A percentile compares a stretch with the other conserved stretches of the same genome.
Conservation (phyloP, 2,888 invertebrate genomes). For the Drosophila ustulata region DNA sequence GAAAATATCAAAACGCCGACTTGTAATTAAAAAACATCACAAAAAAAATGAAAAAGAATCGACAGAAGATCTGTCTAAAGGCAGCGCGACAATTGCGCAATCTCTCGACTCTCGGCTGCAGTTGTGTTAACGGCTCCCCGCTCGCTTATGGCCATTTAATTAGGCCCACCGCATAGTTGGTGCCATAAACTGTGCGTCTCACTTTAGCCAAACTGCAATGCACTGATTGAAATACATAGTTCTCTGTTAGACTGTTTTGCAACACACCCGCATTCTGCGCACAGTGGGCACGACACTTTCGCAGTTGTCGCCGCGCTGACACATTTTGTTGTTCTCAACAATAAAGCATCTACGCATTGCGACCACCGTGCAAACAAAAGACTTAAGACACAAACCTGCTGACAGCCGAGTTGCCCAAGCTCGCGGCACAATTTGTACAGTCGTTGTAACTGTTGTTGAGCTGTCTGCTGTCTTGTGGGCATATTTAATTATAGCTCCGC, state of each 20-base stretch:
- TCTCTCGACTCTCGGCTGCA: conserved; percentile 23
- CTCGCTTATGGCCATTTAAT: conserved; percentile 60
- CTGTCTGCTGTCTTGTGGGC: conserved; percentile 30
- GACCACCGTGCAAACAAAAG: conserved; percentile 55
- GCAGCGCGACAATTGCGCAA: conserved; percentile 53
- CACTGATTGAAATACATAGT: conserved; percentile 29
- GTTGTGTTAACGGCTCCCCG: conserved; percentile 10
- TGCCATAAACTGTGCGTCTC: conserved; percentile 45
- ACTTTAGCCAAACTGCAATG: conserved; percentile 10
- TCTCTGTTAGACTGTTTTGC: neutral
- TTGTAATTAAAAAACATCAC: conserved; percentile 64
- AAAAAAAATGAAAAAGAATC: conserved; percentile 30
- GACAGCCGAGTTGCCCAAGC: conserved; percentile 50
- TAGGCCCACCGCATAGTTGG: conserved; percentile 35
- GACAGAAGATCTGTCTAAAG: conserved; percentile 63
- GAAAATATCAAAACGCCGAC: conserved; percentile 58
- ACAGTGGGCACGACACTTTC: conserved; percentile 11
- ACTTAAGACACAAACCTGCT: conserved; percentile 71
- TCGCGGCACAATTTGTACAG: conserved; percentile 32
- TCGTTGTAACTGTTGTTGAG: conserved; percentile 23
- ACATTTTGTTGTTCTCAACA: neutral
- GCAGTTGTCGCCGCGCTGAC: neutral
- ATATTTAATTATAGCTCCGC: conserved; percentile 66
- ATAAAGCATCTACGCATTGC: neutral
- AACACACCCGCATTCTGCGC: conserved; percentile 40